phyloP scores from a whole-genome alignment of 2,113 vertebrate genomes.

The Ploceus nigricollis region DNA sequence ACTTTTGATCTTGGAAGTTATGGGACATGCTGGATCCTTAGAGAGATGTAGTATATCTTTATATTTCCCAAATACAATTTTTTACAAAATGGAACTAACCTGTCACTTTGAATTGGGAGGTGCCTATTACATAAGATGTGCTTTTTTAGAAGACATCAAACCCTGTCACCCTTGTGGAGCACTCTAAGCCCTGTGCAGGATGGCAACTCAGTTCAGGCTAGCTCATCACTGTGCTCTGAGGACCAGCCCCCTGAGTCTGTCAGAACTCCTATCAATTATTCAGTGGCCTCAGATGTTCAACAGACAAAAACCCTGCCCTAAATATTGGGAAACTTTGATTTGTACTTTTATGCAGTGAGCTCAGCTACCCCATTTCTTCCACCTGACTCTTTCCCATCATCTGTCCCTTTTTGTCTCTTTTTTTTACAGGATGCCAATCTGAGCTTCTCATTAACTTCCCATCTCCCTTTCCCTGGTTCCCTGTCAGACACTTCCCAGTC shows the following conservation, averaged over 20 bases:
- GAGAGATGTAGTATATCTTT: background rate
- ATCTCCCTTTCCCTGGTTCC: background rate
- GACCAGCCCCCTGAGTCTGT: background rate
- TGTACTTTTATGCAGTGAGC: background rate
- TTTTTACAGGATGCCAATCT: background rate
- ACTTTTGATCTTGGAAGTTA: background rate
- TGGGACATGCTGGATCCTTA: background rate
- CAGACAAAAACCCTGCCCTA: rapidly evolving
- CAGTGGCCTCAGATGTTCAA: background rate
- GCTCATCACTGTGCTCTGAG: background rate
- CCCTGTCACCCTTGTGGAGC: background rate
- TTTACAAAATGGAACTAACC: too few relatives aligned
- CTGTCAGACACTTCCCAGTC: background rate
- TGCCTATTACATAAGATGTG: background rate
- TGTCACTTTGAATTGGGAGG: background rate
- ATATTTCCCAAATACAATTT: background rate
- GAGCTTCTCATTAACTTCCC: background rate
- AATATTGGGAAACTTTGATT: background rate
- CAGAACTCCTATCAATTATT: background rate
- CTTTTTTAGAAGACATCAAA: background rate
- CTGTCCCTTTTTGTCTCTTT: background rate
- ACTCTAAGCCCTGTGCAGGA: background rate
- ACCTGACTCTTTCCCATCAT: background rate
- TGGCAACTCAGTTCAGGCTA: background rate
- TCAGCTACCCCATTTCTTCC: background rate